phyloP scores from a whole-genome alignment of 2,113 vertebrate species.

The Nesogale talazaci region DNA sequence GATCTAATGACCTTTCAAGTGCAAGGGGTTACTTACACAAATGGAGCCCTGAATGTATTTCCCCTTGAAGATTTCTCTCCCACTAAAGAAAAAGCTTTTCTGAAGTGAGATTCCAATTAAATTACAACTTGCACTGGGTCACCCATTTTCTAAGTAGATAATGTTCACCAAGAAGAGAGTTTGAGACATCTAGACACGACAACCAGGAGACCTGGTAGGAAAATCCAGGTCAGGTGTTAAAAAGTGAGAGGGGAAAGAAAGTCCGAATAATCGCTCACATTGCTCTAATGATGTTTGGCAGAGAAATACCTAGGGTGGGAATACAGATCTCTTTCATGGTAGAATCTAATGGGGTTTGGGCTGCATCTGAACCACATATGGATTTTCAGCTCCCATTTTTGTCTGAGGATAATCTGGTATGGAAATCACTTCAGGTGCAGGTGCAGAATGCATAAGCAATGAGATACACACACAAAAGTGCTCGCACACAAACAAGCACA shows the following conservation, averaged over 20 bases:
- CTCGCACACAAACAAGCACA: too few species aligned
- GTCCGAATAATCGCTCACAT: background rate
- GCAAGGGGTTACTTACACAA: constrained; percentile 88
- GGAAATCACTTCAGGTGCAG: background rate
- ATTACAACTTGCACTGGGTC: constrained; percentile 66
- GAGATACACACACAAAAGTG: background rate
- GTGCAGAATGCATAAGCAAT: constrained; percentile 14
- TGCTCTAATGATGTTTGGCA: background rate
- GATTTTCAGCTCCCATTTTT: background rate
- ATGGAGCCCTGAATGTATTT: constrained; percentile 83
- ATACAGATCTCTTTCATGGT: background rate
- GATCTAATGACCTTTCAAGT: constrained; percentile 88
- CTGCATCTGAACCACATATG: constrained; percentile 8
- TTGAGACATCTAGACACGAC: constrained; percentile 16
- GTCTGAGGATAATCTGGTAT: background rate
- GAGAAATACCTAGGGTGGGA: background rate
- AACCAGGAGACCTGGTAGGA: constrained; percentile 33
- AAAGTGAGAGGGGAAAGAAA: background rate
- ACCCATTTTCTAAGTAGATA: constrained; percentile 61
- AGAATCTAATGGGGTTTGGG: constrained; percentile 5
- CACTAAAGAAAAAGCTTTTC: constrained; percentile 75
- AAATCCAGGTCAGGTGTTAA: constrained; percentile 21
- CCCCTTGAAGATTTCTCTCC: constrained; percentile 75
- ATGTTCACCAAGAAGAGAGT: background rate
- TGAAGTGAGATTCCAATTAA: constrained; percentile 72